Base-by-base conservation (phyloP, 2,797 vertebrate genomes). In the Micromesistius poutassou region DNA sequence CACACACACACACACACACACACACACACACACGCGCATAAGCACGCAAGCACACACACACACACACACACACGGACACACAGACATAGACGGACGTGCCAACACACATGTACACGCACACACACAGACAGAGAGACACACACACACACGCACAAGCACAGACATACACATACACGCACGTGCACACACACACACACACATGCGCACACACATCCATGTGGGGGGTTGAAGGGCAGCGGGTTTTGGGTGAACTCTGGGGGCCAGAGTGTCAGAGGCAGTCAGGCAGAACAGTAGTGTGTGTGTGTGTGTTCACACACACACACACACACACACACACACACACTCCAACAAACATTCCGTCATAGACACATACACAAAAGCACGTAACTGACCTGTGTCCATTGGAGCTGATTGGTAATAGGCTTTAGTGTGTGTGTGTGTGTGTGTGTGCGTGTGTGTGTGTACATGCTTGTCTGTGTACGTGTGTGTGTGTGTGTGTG, bases 211-310 rank as follows among this genome's bases (percentile, higher is more conserved):
- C 81, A n/a, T n/a, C 14, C 1, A n/a, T n/a, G 19, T 62, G 50
- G 22, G n/a, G 50, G 50, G 50, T 62, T 62, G 22, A n/a, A 62
- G 50, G 5, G 19, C 22, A 62, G 50, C 50, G 46, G 73, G 84
- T 81, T 81, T 85, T 87, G 81, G 25, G 77, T 80, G 82, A 86
- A 85, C 71, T 79, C 31, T 4, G 25, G 74, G n/a, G 76, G 82
- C 81, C 78, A 71, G 78, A 46, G 46, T 78, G 77, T 79, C 71
- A 80, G 16, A 62, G 14, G 14, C 50, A 73, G 75, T 76, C 55
- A 70, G 76, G 78, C 72, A 80, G 74, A 82, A 71, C 77, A 35
- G 76, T 19, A 4, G 74, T 31, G 19, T 55, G 36, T 74, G 73
- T 40, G 73, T 74, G 73, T 40, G 40, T 74, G 73, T 12, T 28